Evolutionary conservation across 2,888 invertebrate genomes (phyloP), one percentile per base, ranked within the genome.

Genomic region (Philopedon plagiatum): DNA sequence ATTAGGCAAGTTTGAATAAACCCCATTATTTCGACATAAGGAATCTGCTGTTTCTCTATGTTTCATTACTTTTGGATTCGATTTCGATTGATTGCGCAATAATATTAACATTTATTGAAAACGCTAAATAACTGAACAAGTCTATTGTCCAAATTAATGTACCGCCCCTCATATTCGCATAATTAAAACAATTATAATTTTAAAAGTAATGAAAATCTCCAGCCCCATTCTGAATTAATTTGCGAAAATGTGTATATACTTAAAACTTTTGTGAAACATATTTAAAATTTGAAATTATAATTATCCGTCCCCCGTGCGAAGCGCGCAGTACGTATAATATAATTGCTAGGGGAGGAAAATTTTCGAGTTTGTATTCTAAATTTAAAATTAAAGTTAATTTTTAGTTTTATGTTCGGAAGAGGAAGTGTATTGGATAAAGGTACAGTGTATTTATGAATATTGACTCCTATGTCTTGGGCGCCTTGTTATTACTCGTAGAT

Each of bases 181-280:
- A n/a, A n/a, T n/a, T n/a, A n/a, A n/a, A n/a, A n/a, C n/a, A 63
- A 49, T 63, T 63, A 63, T 11, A 63, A 63, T 63, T 51, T 21
- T 13, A 49, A 63, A 63, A 63, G 49, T 63, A 51, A 23, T 23
- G 34, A 63, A 63, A 63, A 37, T 49, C 26, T 13, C 49, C 37
- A 34, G 19, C 7, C 34, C 37, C n/a, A 11, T 18, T 26, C 29
- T 29, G 62, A 49, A 63, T 63, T 51, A 63, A 63, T 63, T 63
- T 49, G 51, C n/a, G 49, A 51, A 63, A 63, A 49, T 49, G 26
- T 34, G 62, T 34, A 63, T 63, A 63, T 49, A 63, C 62, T 63
- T 49, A 49, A 63, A 63, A 63, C 62, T 49, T 63, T 51, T 34
- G 49, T n/a, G 62, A 63, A 63, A 63, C 62, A 63, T 63, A 57